Evolutionary conservation across 2,113 vertebrate genomes (phyloP).

Genomic region (Calypte anna): DNA sequence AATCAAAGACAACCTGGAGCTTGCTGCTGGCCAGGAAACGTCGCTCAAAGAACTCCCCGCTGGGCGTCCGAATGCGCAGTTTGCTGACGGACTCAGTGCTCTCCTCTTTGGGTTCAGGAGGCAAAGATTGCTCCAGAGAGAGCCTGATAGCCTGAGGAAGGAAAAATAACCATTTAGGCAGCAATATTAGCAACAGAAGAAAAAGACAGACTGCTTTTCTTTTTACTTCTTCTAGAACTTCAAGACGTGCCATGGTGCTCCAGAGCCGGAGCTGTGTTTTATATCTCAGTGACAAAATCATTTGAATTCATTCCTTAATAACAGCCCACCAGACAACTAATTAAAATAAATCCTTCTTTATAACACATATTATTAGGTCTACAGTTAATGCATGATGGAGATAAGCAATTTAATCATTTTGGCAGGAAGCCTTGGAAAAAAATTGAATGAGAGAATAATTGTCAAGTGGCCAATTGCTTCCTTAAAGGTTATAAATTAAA

Average conservation of each 20-base stretch:
- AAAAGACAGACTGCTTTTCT: background rate
- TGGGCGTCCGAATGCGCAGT: slow-evolving; percentile 93
- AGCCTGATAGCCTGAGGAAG: slow-evolving; percentile 90
- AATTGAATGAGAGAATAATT: slow-evolving; percentile 67
- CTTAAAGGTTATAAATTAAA: slow-evolving; percentile 64
- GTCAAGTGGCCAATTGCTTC: slow-evolving; percentile 65
- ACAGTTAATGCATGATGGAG: slow-evolving; percentile 64
- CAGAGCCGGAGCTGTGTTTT: slow-evolving; percentile 31
- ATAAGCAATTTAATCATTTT: slow-evolving; percentile 77
- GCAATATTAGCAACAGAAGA: background rate
- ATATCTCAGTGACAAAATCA: slow-evolving; percentile 58
- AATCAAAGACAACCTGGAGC: slow-evolving; percentile 97
- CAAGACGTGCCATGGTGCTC: slow-evolving; percentile 45
- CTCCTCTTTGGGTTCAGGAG: slow-evolving; percentile 91
- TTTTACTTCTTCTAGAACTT: slow-evolving; percentile 39
- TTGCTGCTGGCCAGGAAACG: slow-evolving; percentile 94
- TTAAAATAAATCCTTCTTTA: slow-evolving; percentile 78
- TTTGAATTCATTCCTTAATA: slow-evolving; percentile 73
- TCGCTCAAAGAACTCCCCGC: slow-evolving; percentile 94
- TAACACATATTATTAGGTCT: slow-evolving; percentile 75
- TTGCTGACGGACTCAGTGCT: slow-evolving; percentile 92
- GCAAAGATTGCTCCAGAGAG: slow-evolving; percentile 93
- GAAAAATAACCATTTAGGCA: slow-evolving; percentile 8
- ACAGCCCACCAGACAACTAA: slow-evolving; percentile 68
- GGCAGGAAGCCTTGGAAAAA: slow-evolving; percentile 65